Evolutionary conservation across 2,113 vertebrate species (phyloP).

Genomic region (Noturus placidus): DNA sequence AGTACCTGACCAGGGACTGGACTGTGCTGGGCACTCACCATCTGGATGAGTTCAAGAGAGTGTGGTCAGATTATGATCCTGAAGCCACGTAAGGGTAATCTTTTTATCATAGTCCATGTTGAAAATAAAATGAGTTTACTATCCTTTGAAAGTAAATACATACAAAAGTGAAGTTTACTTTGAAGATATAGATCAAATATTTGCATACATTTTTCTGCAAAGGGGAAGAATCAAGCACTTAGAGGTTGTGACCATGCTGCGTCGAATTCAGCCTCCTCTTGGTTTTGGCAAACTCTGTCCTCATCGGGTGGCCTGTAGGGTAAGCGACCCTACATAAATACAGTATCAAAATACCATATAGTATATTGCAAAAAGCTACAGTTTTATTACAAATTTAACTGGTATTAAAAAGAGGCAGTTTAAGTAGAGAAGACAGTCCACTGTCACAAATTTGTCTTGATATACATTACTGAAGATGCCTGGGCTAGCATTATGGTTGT

Average conservation of each 20-base stretch:
- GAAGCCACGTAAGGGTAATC: conserved; percentile 81
- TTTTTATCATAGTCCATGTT: neutral
- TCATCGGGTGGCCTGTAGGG: conserved; percentile 87
- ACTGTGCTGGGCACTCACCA: conserved; percentile 93
- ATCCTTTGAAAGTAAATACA: neutral
- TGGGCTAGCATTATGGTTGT: neutral
- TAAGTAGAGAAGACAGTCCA: neutral
- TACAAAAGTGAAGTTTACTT: neutral
- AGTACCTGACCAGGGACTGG: conserved; percentile 93
- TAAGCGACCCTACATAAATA: conserved; percentile 51
- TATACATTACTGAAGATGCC: neutral
- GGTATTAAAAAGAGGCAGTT: neutral
- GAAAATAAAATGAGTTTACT: neutral
- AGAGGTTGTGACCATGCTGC: conserved; percentile 85
- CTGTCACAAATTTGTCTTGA: neutral
- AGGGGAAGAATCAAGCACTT: conserved; percentile 79
- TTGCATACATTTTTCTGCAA: neutral
- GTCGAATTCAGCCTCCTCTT: conserved; percentile 86
- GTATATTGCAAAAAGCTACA: neutral
- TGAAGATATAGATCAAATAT: neutral
- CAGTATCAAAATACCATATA: neutral
- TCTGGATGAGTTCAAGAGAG: conserved; percentile 92
- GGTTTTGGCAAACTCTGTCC: conserved; percentile 87
- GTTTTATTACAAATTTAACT: neutral
- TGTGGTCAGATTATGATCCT: conserved; percentile 95